These are phyloP conservation scores for Heliconius himera DNA, from an alignment of 1,140 invertebrate genomes.

Conservation along the genomic window DNA sequence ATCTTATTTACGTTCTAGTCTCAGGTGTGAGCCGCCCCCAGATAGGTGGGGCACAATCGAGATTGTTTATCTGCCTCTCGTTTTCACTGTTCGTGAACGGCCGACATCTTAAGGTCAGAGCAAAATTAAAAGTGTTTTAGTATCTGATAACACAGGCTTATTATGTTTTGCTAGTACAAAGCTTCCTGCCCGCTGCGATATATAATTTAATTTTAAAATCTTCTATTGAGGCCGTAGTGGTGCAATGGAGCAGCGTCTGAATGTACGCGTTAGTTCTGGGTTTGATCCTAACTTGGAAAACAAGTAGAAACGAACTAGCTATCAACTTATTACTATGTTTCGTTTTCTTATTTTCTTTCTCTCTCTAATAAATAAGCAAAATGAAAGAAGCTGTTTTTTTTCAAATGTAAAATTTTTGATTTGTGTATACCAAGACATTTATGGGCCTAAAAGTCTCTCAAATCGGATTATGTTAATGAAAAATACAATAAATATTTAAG, in stretches of 20 bases:
- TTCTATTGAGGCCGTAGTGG: not conserved
- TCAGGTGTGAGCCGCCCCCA: slow-evolving; percentile 29
- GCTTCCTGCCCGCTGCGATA: slow-evolving; percentile 54
- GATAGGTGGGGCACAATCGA: slow-evolving; percentile 67
- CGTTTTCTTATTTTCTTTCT: too few relatives aligned
- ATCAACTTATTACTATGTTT: too few relatives aligned
- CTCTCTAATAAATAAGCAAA: too few relatives aligned
- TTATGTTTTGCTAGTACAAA: slow-evolving; percentile 60
- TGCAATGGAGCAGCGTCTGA: too few relatives aligned
- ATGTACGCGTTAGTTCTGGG: too few relatives aligned
- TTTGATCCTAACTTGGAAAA: too few relatives aligned
- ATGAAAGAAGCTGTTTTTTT: too few relatives aligned
- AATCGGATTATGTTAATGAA: slow-evolving; percentile 38
- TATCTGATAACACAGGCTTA: slow-evolving; percentile 74
- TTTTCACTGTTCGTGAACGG: slow-evolving; percentile 76
- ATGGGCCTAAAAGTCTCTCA: slow-evolving; percentile 22
- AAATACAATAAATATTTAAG: slow-evolving; percentile 30
- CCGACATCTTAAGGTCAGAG: slow-evolving; percentile 72
- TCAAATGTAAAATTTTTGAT: slow-evolving; percentile 12
- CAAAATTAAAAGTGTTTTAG: slow-evolving; percentile 79
- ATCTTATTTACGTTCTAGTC: slow-evolving; percentile 27
- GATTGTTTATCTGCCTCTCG: slow-evolving; percentile 76
- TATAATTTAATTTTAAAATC: slow-evolving; percentile 34
- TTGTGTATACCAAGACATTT: slow-evolving; percentile 27
- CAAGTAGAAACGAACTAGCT: too few relatives aligned